A percentile compares a stretch with the other conserved stretches of the same genome.
Conservation (phyloP, 2,888 invertebrate genomes). For the Masnerella sp. region DNA sequence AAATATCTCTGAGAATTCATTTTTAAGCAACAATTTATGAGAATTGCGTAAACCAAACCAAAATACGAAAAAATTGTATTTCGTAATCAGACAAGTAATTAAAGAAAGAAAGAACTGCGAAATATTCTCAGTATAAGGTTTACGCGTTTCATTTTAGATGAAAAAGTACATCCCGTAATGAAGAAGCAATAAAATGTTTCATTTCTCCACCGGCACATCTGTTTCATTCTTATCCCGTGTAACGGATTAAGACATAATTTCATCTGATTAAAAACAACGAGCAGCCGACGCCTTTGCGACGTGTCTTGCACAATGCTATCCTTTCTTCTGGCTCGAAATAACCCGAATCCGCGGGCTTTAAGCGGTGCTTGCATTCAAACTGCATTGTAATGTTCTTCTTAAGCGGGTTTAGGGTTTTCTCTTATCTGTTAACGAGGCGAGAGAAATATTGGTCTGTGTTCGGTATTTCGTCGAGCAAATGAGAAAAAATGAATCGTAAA, state of each 20-base stretch:
- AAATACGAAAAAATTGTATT: too few species aligned
- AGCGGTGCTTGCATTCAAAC: constrained; percentile 44
- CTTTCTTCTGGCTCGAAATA: constrained; percentile 28
- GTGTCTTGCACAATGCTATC: constrained; percentile 22
- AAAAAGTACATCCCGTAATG: too few species aligned
- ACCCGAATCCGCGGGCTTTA: constrained; percentile 43
- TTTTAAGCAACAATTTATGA: too few species aligned
- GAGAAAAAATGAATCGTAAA: background rate
- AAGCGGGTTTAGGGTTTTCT: constrained; percentile 44
- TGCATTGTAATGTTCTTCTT: constrained; percentile 55
- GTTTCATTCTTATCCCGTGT: background rate
- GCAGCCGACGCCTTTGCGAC: constrained; percentile 3
- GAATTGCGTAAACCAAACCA: too few species aligned
- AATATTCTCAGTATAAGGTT: too few species aligned
- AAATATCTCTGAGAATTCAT: too few species aligned
- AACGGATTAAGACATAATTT: constrained; percentile 8
- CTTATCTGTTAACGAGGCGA: constrained; percentile 55
- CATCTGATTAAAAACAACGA: constrained; percentile 25
- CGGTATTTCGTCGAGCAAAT: background rate
- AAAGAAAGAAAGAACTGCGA: too few species aligned
- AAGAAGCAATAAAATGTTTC: background rate
- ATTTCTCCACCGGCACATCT: background rate
- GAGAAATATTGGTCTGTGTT: constrained; percentile 22
- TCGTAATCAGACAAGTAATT: too few species aligned
- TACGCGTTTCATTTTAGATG: too few species aligned